Conservation (phyloP, 2,888 invertebrate species). For the Hybos culiciformis region DNA sequence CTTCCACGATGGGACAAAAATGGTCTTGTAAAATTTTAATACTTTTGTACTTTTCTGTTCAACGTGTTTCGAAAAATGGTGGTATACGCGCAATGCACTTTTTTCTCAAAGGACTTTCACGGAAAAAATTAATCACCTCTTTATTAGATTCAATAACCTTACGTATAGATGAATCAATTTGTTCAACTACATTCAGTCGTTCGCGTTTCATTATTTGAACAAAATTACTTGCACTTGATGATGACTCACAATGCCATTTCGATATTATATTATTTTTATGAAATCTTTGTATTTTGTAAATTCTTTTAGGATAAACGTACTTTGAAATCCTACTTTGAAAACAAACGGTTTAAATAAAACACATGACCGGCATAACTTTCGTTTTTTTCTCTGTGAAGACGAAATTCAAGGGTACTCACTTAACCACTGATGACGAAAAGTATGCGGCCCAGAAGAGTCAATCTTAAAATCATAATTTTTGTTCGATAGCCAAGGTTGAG, state of each 20-base stretch:
- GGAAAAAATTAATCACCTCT: slow-evolving; percentile 18
- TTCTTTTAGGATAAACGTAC: slow-evolving; percentile 19
- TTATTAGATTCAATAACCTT: slow-evolving; percentile 8
- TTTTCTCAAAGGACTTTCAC: slow-evolving; percentile 8
- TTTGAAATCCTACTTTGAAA: slow-evolving; percentile 17
- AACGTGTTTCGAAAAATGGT: slow-evolving; percentile 14
- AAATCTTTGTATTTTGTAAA: slow-evolving; percentile 19
- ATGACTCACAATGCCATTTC: slow-evolving; percentile 18
- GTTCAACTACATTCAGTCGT: slow-evolving; percentile 11
- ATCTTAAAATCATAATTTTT: slow-evolving; percentile 2
- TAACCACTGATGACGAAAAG: slow-evolving; percentile 3
- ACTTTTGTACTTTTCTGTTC: slow-evolving; percentile 13
- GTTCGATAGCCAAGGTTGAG: background rate
- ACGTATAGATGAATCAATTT: slow-evolving; percentile 9
- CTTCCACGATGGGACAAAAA: slow-evolving; percentile 2
- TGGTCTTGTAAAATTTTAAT: slow-evolving; percentile 8
- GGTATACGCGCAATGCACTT: slow-evolving; percentile 13
- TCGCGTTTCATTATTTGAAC: slow-evolving; percentile 6
- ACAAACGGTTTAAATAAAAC: slow-evolving; percentile 17
- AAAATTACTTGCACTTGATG: slow-evolving; percentile 19
- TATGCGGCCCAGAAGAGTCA: background rate
- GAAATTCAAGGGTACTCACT: slow-evolving; percentile 3
- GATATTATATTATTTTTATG: slow-evolving; percentile 15
- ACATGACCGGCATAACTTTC: slow-evolving; percentile 18
- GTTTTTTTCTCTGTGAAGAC: slow-evolving; percentile 14